Conservation (phyloP, 1,140 invertebrate genomes). For the Drosophila rhopaloa region DNA sequence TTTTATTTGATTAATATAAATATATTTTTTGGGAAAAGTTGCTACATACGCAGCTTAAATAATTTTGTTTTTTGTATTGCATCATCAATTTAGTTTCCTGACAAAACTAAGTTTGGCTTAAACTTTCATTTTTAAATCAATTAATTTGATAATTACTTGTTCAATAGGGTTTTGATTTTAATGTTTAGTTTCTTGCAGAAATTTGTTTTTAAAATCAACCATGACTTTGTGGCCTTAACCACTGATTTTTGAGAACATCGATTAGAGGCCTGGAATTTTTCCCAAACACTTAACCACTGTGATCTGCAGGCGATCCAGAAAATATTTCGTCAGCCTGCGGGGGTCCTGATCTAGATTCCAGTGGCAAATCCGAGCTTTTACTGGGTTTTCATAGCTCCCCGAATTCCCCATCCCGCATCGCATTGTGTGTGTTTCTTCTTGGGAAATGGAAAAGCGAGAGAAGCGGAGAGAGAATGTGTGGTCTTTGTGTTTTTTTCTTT, state of each 20-base stretch:
- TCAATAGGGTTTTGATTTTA: too few species aligned
- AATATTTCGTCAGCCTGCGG: conserved; percentile 16
- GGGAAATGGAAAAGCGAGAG: conserved; percentile 13
- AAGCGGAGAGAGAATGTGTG: conserved; percentile 13
- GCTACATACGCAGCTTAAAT: too few species aligned
- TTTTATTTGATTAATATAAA: too few species aligned
- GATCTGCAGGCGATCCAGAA: not conserved
- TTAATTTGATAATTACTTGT: too few species aligned
- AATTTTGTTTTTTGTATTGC: too few species aligned
- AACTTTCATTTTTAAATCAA: too few species aligned
- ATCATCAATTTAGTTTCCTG: too few species aligned
- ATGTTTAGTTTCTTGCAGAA: too few species aligned
- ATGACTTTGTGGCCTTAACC: not conserved
- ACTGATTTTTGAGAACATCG: not conserved
- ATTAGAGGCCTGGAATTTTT: not conserved
- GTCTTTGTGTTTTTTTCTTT: conserved; percentile 2
- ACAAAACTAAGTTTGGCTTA: too few species aligned
- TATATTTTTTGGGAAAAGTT: too few species aligned
- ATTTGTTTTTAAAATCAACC: too few species aligned
- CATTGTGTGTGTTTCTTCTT: conserved; percentile 1
- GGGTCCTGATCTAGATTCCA: conserved; percentile 27
- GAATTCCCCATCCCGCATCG: conserved; percentile 3
- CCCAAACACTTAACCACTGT: not conserved
- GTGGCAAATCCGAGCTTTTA: conserved; percentile 8
- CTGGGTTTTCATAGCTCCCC: not conserved